Evolutionary conservation across 2,888 invertebrate genomes (phyloP).

Genomic region (Trisateles emortualis): DNA sequence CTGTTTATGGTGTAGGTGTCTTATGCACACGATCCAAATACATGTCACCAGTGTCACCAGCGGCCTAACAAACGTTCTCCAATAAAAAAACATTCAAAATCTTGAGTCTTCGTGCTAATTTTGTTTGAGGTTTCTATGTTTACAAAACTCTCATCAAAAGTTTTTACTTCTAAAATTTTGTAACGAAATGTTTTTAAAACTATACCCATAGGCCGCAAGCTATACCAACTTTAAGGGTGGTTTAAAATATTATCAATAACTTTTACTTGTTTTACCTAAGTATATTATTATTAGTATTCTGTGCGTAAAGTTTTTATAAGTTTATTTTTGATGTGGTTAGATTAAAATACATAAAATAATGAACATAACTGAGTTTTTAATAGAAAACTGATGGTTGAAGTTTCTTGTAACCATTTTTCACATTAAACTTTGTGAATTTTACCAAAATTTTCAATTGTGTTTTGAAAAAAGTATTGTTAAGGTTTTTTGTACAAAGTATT

Average conservation of each 20-base stretch:
- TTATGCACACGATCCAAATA: too few species aligned
- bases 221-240: slow-evolving; percentile 13
- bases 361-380: slow-evolving; percentile 45
- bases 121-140: too few species aligned
- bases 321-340: slow-evolving; percentile 36
- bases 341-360: slow-evolving; percentile 41
- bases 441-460: slow-evolving; percentile 6
- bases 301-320: slow-evolving; percentile 27
- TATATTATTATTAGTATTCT: slow-evolving; percentile 1
- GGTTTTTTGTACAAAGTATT: neutral
- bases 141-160: too few species aligned
- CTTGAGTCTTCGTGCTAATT: too few species aligned
- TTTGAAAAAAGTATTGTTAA: neutral
- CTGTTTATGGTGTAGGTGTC: too few species aligned
- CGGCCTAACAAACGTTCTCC: too few species aligned
- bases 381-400: slow-evolving; percentile 43
- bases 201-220: slow-evolving; percentile 8
- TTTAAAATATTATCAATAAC: slow-evolving; percentile 31
- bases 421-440: slow-evolving; percentile 17
- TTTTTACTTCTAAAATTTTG: neutral
- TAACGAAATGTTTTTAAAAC: slow-evolving; percentile 10
- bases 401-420: slow-evolving; percentile 26
- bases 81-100: too few species aligned
- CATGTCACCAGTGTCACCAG: too few species aligned
- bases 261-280: slow-evolving; percentile 12